Percentiles rank a stretch among this genome's conserved stretches.
Evolutionary conservation across 2,113 vertebrate species (phyloP).

Genomic region (Oncorhynchus tshawytscha): DNA sequence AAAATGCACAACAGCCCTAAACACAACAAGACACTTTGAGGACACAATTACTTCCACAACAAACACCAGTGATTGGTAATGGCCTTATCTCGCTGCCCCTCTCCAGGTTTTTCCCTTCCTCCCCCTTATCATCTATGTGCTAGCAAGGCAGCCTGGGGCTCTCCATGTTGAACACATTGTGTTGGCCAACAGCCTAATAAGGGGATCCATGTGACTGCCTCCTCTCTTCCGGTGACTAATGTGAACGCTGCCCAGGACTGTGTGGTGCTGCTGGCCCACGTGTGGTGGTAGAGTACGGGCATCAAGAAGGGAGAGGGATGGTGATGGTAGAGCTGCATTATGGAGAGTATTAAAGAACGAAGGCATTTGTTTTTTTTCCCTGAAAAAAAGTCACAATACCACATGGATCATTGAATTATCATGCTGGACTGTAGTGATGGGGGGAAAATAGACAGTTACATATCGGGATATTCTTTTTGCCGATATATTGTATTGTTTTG

Average conservation of each 20-base stretch:
- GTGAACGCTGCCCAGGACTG: slow-evolving; percentile 51
- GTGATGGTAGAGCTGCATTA: neutral
- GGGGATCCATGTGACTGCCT: slow-evolving; percentile 67
- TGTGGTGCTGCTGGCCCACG: slow-evolving; percentile 46
- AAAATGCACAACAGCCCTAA: slow-evolving; percentile 56
- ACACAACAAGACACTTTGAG: slow-evolving; percentile 44
- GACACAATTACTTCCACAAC: slow-evolving; percentile 60
- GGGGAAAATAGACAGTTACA: too few relatives aligned
- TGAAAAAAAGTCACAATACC: neutral
- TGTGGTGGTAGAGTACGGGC: slow-evolving; percentile 49
- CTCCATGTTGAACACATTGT: slow-evolving; percentile 57
- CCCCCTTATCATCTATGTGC: slow-evolving; percentile 39
- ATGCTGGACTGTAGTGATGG: too few relatives aligned
- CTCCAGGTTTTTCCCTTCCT: slow-evolving; percentile 18
- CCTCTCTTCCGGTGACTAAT: slow-evolving; percentile 63
- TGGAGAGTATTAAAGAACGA: neutral
- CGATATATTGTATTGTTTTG: too few relatives aligned
- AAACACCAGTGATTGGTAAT: slow-evolving; percentile 49
- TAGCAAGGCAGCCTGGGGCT: slow-evolving; percentile 42
- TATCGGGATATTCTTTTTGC: too few relatives aligned
- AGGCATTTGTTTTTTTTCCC: neutral
- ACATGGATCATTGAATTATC: too few relatives aligned
- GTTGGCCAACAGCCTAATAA: slow-evolving; percentile 65
- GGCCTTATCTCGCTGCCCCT: slow-evolving; percentile 39
- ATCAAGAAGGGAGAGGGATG: slow-evolving; percentile 22